Conservation (phyloP, 2,888 invertebrate genomes). For the Eurytoma californica region DNA sequence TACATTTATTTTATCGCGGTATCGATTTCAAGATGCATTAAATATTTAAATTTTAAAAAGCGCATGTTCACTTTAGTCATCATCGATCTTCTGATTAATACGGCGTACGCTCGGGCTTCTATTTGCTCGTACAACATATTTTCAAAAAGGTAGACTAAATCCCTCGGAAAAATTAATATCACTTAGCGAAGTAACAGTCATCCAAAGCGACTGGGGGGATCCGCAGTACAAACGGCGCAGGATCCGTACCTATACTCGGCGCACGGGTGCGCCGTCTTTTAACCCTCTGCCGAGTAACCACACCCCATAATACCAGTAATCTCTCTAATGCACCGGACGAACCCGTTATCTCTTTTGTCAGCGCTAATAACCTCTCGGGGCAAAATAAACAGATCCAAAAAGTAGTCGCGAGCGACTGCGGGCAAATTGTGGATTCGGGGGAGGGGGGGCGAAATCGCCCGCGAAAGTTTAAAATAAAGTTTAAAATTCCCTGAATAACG, state of each 20-base stretch:
- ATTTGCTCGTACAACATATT: no score
- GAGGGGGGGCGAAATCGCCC: no score
- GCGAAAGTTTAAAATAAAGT: no score
- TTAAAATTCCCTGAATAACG: no score
- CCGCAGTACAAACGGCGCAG: no score
- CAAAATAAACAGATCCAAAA: not conserved
- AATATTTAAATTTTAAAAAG: no score
- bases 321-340: constrained; percentile 24
- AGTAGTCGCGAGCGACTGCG: not conserved
- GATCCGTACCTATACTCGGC: not conserved
- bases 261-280: not conserved
- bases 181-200: not conserved
- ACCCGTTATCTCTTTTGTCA: not conserved
- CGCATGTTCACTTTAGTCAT: no score
- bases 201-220: not conserved
- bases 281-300: not conserved
- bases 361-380: not conserved
- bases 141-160: no score
- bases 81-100: no score
- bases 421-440: not conserved
- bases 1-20: no score
- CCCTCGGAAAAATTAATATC: not conserved
- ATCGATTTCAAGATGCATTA: no score
- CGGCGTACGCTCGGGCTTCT: no score
- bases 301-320: constrained; percentile 26